Evolutionary conservation across 2,113 vertebrate species (phyloP).

Genomic region (Phodopus roborovskii): DNA sequence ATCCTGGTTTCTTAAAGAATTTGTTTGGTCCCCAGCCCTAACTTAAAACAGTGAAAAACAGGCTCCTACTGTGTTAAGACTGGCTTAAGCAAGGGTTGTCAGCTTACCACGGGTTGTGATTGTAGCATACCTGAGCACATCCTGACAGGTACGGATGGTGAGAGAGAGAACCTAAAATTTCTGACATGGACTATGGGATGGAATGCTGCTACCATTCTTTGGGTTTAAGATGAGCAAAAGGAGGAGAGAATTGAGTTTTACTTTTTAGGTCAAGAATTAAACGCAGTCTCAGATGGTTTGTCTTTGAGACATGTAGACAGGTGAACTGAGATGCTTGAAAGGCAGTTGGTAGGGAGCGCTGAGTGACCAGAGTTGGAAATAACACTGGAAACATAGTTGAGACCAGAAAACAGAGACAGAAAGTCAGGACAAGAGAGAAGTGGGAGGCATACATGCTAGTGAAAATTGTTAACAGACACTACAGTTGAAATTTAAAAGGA

Average conservation of each 20-base stretch:
- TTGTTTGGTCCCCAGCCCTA: background rate
- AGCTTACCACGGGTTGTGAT: background rate
- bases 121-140: background rate
- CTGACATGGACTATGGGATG: background rate
- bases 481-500: background rate
- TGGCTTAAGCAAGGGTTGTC: background rate
- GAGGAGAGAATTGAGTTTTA: background rate
- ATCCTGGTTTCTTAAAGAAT: background rate
- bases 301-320: slow-evolving; percentile 20
- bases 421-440: background rate
- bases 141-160: background rate
- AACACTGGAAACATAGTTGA: background rate
- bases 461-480: background rate
- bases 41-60: background rate
- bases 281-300: background rate
- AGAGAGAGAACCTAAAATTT: background rate
- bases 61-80: background rate
- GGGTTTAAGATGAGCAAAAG: background rate
- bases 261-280: background rate
- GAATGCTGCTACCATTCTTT: background rate
- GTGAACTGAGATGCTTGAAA: slow-evolving; percentile 23
- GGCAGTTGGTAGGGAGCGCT: background rate
- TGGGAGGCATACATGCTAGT: background rate
- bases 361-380: background rate
- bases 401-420: slow-evolving; percentile 11